A percentile compares a stretch with the other conserved stretches of the same genome.
phyloP scores from a whole-genome alignment of 2,888 invertebrate species.

The Epirrhoe tristata region DNA sequence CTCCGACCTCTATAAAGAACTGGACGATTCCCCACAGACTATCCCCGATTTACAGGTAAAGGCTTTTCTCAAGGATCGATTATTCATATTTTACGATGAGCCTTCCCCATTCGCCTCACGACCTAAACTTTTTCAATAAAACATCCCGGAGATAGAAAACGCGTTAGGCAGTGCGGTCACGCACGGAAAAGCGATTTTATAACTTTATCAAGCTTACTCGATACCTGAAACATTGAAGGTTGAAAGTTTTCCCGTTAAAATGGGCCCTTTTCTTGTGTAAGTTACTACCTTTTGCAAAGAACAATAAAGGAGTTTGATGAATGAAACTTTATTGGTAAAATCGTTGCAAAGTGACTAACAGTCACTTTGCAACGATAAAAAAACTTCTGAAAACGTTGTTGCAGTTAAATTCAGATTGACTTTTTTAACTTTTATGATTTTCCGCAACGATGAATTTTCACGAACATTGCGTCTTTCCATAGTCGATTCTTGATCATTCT shows the following conservation, averaged over 20 bases:
- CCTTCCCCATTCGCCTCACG: slow-evolving; percentile 78
- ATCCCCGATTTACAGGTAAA: slow-evolving; percentile 55
- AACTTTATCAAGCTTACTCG: slow-evolving; percentile 76
- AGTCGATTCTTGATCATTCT: neutral
- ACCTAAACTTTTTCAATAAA: slow-evolving; percentile 83
- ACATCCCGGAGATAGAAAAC: slow-evolving; percentile 69
- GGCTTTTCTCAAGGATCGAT: slow-evolving; percentile 54
- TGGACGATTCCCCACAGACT: slow-evolving; percentile 45
- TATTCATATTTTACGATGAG: slow-evolving; percentile 80
- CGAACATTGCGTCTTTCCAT: neutral
- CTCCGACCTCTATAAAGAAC: slow-evolving; percentile 51
- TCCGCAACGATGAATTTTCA: neutral
- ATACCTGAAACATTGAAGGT: slow-evolving; percentile 60
- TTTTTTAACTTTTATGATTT: neutral
- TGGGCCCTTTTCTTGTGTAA: slow-evolving; percentile 40
- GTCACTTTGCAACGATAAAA: slow-evolving; percentile 11
- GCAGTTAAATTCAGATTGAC: neutral
- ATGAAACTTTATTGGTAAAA: slow-evolving; percentile 11
- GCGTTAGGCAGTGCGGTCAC: slow-evolving; percentile 78
- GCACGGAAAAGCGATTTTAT: slow-evolving; percentile 80
- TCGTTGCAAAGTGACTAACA: too few species aligned
- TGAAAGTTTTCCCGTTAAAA: slow-evolving; percentile 45
- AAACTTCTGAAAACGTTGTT: neutral
- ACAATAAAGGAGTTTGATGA: slow-evolving; percentile 28
- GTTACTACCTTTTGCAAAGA: slow-evolving; percentile 20